Evolutionary conservation across 1,140 invertebrate genomes (phyloP), one percentile per base, ranked within the genome.

Genomic region (Cydia pomonella): DNA sequence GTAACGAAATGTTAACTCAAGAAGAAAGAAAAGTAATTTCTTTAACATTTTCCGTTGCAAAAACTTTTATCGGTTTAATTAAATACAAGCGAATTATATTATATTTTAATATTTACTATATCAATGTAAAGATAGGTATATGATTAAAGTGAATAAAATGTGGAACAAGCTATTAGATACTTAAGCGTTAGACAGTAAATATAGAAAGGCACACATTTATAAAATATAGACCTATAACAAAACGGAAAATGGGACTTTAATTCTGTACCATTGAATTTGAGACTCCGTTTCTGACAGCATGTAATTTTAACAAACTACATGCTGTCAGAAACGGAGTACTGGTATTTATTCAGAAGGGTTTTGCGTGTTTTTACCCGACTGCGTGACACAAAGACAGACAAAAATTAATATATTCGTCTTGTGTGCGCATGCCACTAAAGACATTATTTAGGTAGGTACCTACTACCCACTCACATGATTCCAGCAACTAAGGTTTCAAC

Each of bases 161-260:
- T 59, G 9, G 9, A 59, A 23, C 21, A 59, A 59, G 21, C 53
- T 23, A 59, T 23, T 59, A 23, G n/a, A 23, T 23, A 59, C 21
- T 59, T 59, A 59, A 23, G 21, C 53, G 7, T 59, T 59, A 59
- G 7, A 59, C 18, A 59, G 53, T 64, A 74, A 77, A 73, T 76
- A 80, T 66, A 80, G 76, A 73, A 83, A 83, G 82, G 82, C 82
- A 83, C 82, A 80, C 72, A 83, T 76, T 44, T 73, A 75, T 77
- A 80, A 50, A 72, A 72, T 80, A 81, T 77, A n/a, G 16, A 50
- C n/a, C 5, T 23, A 23, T 2, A 59, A n/a, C 7, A 59, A 9
- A 59, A 9, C n/a, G 47, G 47, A 50, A n/a, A n/a, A 50, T 4
- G 13, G 5, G n/a, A 41, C 5, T n/a, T 50, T 50, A 50, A 50